Evolutionary conservation across 2,113 vertebrate genomes (phyloP).

Genomic region (Sakesphorus luctuosus): DNA sequence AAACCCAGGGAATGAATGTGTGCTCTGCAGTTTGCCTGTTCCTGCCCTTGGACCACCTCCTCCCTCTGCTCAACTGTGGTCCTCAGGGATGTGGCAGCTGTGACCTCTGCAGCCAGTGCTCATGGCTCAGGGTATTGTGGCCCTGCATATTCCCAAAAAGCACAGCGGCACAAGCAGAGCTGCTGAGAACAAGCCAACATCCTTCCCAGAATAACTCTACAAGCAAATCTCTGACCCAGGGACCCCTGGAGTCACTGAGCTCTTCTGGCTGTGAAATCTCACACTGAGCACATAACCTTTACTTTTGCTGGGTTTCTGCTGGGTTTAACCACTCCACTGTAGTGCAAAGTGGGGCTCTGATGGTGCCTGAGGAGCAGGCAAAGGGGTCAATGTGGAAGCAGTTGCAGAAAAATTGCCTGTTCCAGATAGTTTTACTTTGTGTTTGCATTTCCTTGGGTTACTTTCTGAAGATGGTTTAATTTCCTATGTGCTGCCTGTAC

Average conservation of each 20-base stretch:
- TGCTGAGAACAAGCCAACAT: not conserved
- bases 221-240: not conserved
- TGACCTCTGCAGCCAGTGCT: not conserved
- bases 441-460: not conserved
- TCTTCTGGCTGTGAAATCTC: not conserved
- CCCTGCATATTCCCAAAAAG: not conserved
- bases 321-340: not conserved
- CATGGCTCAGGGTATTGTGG: not conserved
- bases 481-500: not conserved
- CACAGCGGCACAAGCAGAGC: not conserved
- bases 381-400: not conserved
- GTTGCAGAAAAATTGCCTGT: not conserved
- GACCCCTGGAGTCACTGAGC: not conserved
- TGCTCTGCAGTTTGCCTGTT: not conserved
- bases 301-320: not conserved
- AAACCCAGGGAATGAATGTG: not conserved
- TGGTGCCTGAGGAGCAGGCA: not conserved
- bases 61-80: not conserved
- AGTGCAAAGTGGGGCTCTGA: not conserved
- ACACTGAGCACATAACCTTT: not conserved
- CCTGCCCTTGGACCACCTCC: not conserved
- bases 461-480: conserved; percentile 5
- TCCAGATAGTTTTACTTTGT: not conserved
- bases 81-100: not conserved
- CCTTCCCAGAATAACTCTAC: not conserved